A percentile compares a stretch with the other conserved stretches of the same genome.
phyloP scores from a whole-genome alignment of 2,797 vertebrate species.

The Gallinago stenura region DNA sequence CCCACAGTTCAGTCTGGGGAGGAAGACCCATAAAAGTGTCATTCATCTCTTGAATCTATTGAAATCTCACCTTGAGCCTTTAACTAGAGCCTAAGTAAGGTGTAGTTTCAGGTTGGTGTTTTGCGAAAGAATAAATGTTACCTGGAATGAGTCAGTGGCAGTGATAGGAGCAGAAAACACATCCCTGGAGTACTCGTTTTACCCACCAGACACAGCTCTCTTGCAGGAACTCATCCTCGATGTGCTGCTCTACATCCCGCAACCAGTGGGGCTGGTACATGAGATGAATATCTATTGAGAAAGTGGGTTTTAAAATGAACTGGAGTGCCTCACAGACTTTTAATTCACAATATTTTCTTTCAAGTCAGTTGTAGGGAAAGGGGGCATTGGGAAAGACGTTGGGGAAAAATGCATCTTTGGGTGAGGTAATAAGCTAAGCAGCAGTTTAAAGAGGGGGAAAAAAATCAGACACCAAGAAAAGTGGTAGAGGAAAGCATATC shows the following conservation, averaged over 20 bases:
- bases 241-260: background rate
- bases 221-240: background rate
- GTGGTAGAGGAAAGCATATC: background rate
- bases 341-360: background rate
- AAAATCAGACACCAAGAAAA: background rate
- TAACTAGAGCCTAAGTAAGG: background rate
- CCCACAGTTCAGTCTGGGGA: background rate
- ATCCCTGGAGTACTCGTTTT: background rate
- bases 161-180: background rate
- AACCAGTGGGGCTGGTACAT: background rate
- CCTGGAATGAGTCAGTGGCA: background rate
- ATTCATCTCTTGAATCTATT: background rate
- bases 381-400: background rate
- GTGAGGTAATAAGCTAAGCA: background rate
- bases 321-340: background rate
- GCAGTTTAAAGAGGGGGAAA: background rate
- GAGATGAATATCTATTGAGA: background rate
- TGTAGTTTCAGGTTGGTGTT: background rate
- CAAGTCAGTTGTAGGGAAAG: background rate
- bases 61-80: background rate
- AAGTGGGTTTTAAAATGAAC: background rate
- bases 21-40: background rate
- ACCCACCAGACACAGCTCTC: background rate
- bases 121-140: background rate
- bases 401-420: background rate